Evolutionary conservation across 2,888 invertebrate species (phyloP).

Genomic region (Anthrax anthrax): DNA sequence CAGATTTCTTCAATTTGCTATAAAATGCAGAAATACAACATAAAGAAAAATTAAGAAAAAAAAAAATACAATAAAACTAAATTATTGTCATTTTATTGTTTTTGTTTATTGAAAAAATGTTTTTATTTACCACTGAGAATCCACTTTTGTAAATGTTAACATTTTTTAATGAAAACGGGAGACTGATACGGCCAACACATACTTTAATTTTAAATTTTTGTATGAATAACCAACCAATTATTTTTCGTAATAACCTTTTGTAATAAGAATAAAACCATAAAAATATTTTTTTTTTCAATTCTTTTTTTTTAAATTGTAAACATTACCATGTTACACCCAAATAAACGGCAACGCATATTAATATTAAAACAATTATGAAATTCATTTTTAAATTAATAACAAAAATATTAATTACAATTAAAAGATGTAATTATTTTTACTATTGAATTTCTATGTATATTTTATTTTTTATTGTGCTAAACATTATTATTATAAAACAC

Average conservation of each 20-base stretch:
- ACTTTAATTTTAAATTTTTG: conserved; percentile 65
- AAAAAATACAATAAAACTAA: too few species aligned
- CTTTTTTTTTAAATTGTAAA: neutral
- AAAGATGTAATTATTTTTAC: too few species aligned
- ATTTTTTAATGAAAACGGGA: conserved; percentile 67
- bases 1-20: conserved; percentile 77
- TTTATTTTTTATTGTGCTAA: too few species aligned
- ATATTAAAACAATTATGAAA: conserved; percentile 27
- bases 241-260: conserved; percentile 59
- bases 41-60: neutral
- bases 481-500: too few species aligned
- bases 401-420: too few species aligned
- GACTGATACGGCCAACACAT: conserved; percentile 66
- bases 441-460: too few species aligned
- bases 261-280: neutral
- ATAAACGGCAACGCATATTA: conserved; percentile 36
- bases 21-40: conserved; percentile 14
- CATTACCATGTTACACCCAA: conserved; percentile 46
- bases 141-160: conserved; percentile 68
- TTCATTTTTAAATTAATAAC: conserved; percentile 35
- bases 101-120: neutral
- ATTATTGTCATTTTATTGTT: too few species aligned
- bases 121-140: conserved; percentile 46
- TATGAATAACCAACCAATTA: conserved; percentile 66
- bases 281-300: neutral